Base-by-base conservation (phyloP, 2,888 invertebrate genomes). In the Tribolium freemani region DNA sequence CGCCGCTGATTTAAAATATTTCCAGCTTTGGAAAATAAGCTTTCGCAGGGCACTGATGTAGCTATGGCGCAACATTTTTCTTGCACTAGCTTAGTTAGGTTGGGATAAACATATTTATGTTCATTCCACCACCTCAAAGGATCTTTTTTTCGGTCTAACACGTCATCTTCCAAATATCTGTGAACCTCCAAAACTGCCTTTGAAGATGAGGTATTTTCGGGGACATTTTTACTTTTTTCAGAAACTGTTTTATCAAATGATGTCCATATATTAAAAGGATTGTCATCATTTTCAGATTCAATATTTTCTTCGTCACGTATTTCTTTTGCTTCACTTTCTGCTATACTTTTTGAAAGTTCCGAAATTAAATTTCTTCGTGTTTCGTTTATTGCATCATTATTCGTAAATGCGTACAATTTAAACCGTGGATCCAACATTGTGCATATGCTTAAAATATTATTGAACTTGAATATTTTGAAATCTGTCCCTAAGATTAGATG, bases 401-500 rank as follows among this genome's bases (percentile, higher is more conserved):
- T 46, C 64, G 67, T 71, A 46, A 74, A 71, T 9, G 53, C 54
- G 46, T 70, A 69, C 9, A 38, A 44, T 63, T 76, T 75, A 60
- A 64, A 76, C 9, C 72, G 31, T 5, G 74, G 74, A 69, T 72
- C 75, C 13, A 75, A 51, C 13, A 67, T 72, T 6, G 75, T 74
- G 31, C 57, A 69, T 31, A 74, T 50, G 13, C 69, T 61, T 30
- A 77, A 31, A 31, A 72, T 74, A 11, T 64, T 67, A 13, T 71
- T 73, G 16, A n/a, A n/a, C n/a, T n/a, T n/a, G n/a, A n/a, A n/a
- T n/a, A n/a, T 71, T 57, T 54, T 73, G 53, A 21, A 76, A 38
- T 48, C 64, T 69, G 30, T 31, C 64, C 13, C 21, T 31, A 21
- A 53, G 31, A 38, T 9, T 9, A 38, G 4, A 4, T 38, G 5